A percentile compares a stretch with the other conserved stretches of the same genome.
These are phyloP conservation scores for Pocillopora verrucosa DNA, from an alignment of 64 coral and sea anemone genomes.

Conservation along the genomic window DNA sequence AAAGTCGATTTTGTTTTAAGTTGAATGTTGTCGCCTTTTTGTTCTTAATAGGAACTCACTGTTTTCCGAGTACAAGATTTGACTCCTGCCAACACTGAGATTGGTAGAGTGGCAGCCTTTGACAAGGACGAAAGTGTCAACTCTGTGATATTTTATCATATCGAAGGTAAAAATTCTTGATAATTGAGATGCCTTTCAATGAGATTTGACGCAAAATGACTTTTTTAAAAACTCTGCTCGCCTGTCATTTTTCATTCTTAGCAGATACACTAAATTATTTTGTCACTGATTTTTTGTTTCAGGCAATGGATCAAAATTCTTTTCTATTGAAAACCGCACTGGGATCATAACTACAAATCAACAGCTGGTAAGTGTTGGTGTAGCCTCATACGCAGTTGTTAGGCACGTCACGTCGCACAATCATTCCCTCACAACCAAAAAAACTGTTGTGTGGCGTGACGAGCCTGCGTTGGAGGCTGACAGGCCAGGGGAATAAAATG, in stretches of 20 bases:
- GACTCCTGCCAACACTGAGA: slow-evolving; percentile 24
- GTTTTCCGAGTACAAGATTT: slow-evolving; percentile 30
- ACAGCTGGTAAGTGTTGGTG: slow-evolving; percentile 34
- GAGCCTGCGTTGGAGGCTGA: too few relatives aligned
- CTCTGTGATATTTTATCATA: slow-evolving; percentile 46
- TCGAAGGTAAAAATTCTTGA: slow-evolving; percentile 41
- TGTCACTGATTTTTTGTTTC: background rate
- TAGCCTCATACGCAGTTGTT: background rate
- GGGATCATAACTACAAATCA: slow-evolving; percentile 27
- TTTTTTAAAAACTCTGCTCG: background rate
- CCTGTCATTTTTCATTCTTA: background rate
- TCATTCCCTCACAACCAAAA: too few relatives aligned
- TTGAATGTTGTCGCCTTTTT: background rate
- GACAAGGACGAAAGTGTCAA: slow-evolving; percentile 68
- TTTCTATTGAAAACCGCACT: slow-evolving; percentile 30
- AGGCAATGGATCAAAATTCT: slow-evolving; percentile 45
- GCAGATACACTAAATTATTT: background rate
- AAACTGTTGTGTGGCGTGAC: too few relatives aligned
- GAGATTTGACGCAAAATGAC: background rate
- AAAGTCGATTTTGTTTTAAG: background rate
- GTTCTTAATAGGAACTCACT: slow-evolving; percentile 2
- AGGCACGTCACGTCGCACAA: too few relatives aligned
- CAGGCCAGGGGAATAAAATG: too few relatives aligned
- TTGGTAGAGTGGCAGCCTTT: slow-evolving; percentile 43
- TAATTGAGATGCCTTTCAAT: background rate